Percentiles rank a stretch among this genome's conserved stretches.
These are phyloP conservation scores for Centropus bengalensis DNA, from an alignment of 2,113 vertebrate genomes.

Conservation along the genomic window DNA sequence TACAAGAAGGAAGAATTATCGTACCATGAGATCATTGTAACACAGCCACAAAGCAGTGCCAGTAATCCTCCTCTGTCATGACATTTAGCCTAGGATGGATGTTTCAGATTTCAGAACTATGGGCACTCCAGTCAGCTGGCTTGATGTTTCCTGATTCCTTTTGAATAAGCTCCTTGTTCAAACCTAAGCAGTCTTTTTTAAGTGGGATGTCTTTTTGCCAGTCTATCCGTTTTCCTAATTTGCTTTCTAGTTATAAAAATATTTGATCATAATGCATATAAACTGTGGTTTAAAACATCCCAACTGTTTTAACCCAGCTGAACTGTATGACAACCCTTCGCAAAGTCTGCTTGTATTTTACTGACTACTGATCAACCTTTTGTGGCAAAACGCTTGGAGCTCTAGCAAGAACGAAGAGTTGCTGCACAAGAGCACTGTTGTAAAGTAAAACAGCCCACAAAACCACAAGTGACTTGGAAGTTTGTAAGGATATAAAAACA, in stretches of 20 bases:
- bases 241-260: neutral
- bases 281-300: neutral
- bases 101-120: neutral
- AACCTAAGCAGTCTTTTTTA: neutral
- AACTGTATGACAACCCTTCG: neutral
- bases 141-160: conserved; percentile 1
- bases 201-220: neutral
- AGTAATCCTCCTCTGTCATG: neutral
- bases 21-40: neutral
- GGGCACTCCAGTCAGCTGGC: neutral
- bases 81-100: neutral
- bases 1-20: neutral
- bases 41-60: neutral
- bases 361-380: neutral
- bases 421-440: neutral
- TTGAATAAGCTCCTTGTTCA: neutral
- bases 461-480: neutral
- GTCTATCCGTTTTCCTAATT: neutral
- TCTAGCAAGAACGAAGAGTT: neutral
- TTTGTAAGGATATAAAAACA: neutral
- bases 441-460: neutral
- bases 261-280: neutral
- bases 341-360: neutral
- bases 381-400: neutral
- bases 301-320: neutral